Percentiles rank a stretch among this genome's conserved stretches.
Conservation (phyloP, 2,888 invertebrate species). For the Nineta flava region DNA sequence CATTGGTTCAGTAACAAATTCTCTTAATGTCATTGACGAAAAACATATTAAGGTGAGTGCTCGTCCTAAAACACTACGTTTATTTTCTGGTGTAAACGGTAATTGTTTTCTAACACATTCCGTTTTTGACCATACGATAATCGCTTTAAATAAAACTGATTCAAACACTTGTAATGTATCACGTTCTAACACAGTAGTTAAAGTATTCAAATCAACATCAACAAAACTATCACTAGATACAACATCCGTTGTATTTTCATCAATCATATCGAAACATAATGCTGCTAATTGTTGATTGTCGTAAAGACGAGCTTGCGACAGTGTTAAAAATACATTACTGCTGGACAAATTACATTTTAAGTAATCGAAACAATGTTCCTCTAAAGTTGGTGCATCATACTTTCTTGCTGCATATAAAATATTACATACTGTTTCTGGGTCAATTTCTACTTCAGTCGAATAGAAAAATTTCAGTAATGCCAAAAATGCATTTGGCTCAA, state of each 20-base stretch:
- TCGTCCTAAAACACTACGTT: conserved; percentile 48
- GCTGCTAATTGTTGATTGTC: conserved; percentile 45
- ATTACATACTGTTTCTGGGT: conserved; percentile 74
- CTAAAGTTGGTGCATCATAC: conserved; percentile 69
- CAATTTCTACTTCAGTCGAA: conserved; percentile 64
- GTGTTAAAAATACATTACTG: too few relatives aligned
- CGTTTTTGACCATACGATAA: conserved; percentile 56
- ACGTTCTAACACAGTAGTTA: conserved; percentile 58
- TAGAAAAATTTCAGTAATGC: conserved; percentile 58
- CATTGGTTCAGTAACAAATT: conserved; percentile 63
- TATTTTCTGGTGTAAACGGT: conserved; percentile 48
- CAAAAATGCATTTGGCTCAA: conserved; percentile 67
- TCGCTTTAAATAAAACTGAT: conserved; percentile 59
- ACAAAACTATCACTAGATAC: conserved; percentile 63
- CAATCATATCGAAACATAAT: conserved; percentile 66
- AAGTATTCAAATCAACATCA: conserved; percentile 64
- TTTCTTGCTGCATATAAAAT: conserved; percentile 76
- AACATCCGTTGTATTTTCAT: conserved; percentile 69
- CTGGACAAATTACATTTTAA: too few relatives aligned
- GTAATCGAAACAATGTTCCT: conserved; percentile 44
- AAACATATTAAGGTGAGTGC: conserved; percentile 61
- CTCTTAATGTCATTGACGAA: conserved; percentile 72
- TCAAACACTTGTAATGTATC: conserved; percentile 67
- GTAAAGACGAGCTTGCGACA: too few relatives aligned
- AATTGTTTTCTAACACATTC: conserved; percentile 54